Evolutionary conservation across 1,140 invertebrate species (phyloP).

Genomic region (Cataglyphis hispanica): DNA sequence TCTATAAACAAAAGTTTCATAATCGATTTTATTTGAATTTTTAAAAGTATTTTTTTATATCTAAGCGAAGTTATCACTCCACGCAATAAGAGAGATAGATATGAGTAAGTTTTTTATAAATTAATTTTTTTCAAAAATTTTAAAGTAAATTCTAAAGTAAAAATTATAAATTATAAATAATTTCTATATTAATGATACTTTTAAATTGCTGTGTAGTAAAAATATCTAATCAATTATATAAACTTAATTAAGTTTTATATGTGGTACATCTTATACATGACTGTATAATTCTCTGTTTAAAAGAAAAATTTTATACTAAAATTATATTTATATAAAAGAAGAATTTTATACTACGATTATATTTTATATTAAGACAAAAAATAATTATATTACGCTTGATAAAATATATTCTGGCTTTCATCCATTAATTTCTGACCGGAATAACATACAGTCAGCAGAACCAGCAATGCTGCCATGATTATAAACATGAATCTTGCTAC

Average conservation of each 20-base stretch:
- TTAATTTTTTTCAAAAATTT: neutral
- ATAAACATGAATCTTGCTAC: neutral
- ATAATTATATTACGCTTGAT: slow-evolving; percentile 34
- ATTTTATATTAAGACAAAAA: neutral
- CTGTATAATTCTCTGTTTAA: neutral
- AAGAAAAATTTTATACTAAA: neutral
- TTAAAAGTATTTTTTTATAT: neutral
- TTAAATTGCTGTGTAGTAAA: neutral
- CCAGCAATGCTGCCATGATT: neutral
- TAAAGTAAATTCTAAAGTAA: neutral
- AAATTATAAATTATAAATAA: neutral
- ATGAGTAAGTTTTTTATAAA: neutral
- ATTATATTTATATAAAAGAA: no score
- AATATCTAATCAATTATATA: neutral
- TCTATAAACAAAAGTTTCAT: neutral
- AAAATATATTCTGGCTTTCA: slow-evolving; percentile 38
- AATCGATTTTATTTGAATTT: neutral
- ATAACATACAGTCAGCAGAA: neutral
- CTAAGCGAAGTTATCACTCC: no score
- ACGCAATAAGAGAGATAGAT: neutral
- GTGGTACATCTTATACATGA: neutral
- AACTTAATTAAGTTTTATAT: neutral
- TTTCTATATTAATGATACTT: neutral
- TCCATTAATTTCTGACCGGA: slow-evolving; percentile 37
- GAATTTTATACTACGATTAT: neutral